Evolutionary conservation across 1,140 invertebrate species (phyloP).

Genomic region (Odontomachus brunneus): DNA sequence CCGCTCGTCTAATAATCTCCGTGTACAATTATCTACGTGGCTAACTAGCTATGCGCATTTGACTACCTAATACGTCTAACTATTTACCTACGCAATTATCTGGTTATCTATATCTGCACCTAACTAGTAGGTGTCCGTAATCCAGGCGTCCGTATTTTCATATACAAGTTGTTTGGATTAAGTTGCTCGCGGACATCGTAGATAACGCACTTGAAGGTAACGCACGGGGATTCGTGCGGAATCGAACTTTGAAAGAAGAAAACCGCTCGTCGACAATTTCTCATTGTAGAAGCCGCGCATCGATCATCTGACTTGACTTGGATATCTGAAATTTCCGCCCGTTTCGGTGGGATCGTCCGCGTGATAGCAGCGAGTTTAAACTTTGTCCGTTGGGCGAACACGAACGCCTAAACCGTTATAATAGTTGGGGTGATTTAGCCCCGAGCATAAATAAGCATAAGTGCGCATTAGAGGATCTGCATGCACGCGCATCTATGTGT

Average conservation of each 20-base stretch:
- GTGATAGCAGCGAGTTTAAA: slow-evolving; percentile 43
- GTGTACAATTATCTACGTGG: slow-evolving; percentile 30
- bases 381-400: slow-evolving; percentile 25
- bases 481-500: background rate
- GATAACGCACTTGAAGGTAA: no score
- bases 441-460: slow-evolving; percentile 60
- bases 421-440: slow-evolving; percentile 63
- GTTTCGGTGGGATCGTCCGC: background rate
- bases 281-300: background rate
- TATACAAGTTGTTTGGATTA: background rate
- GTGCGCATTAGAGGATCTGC: slow-evolving; percentile 44
- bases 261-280: background rate
- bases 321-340: slow-evolving; percentile 23
- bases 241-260: background rate
- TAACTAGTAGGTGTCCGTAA: background rate
- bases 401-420: slow-evolving; percentile 31
- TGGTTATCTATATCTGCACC: slow-evolving; percentile 12
- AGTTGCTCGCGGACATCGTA: no score
- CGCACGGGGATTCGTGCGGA: background rate
- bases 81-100: slow-evolving; percentile 44
- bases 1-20: slow-evolving; percentile 23
- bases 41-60: slow-evolving; percentile 34
- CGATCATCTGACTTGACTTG: background rate
- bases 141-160: no score
- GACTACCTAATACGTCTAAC: slow-evolving; percentile 8